These are phyloP conservation scores for Serripes groenlandicus DNA, from an alignment of 2,888 invertebrate genomes.

Conservation along the genomic window DNA sequence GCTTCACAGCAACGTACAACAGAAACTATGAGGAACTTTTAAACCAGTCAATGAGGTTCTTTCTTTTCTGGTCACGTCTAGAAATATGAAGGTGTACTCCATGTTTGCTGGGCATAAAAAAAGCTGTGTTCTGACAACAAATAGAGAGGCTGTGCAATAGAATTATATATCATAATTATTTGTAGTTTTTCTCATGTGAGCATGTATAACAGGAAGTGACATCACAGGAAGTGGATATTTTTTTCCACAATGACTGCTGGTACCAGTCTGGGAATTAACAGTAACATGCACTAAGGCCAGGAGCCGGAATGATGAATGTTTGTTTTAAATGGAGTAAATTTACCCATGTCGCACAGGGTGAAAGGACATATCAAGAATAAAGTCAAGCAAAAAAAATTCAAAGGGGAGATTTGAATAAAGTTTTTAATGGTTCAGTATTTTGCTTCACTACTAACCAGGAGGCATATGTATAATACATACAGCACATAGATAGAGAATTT, in stretches of 20 bases:
- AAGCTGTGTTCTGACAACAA: slow-evolving; percentile 15
- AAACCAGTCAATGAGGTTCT: slow-evolving; percentile 15
- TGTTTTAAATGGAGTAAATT: no score
- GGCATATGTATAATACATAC: no score
- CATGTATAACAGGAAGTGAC: slow-evolving; percentile 22
- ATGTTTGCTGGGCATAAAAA: slow-evolving; percentile 6
- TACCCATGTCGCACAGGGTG: no score
- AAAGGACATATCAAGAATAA: not conserved
- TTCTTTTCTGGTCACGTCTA: slow-evolving; percentile 11
- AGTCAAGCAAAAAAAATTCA: no score
- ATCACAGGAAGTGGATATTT: slow-evolving; percentile 16
- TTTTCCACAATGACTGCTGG: not conserved
- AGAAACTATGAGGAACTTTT: slow-evolving; percentile 67
- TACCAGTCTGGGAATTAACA: slow-evolving; percentile 7
- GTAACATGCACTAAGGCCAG: not conserved
- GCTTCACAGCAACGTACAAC: slow-evolving; percentile 60
- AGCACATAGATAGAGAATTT: no score
- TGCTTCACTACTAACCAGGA: no score
- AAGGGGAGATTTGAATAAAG: no score
- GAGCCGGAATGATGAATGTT: not conserved
- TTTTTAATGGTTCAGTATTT: no score
- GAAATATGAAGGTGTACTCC: not conserved
- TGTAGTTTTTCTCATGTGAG: slow-evolving; percentile 14
- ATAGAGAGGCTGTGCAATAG: slow-evolving; percentile 23
- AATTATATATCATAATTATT: slow-evolving; percentile 11